Evolutionary conservation across 2,888 invertebrate species (phyloP).

Genomic region (Drosophila quinaria): DNA sequence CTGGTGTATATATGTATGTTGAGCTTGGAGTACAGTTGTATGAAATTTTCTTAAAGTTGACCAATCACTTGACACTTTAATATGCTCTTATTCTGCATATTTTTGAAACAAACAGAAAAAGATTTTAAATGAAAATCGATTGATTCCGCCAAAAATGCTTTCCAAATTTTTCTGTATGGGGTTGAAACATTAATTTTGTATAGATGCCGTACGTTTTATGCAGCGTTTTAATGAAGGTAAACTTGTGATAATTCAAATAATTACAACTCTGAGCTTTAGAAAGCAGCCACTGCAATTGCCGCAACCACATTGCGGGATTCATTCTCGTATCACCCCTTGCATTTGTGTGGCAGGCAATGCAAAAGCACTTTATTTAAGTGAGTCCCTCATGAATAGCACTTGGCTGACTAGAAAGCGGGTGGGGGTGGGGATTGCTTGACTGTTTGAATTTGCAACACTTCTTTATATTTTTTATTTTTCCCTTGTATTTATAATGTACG

Average conservation of each 20-base stretch:
- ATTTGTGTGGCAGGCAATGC: slow-evolving; percentile 71
- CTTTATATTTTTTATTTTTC: slow-evolving; percentile 65
- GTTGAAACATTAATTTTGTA: not conserved
- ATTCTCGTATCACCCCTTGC: slow-evolving; percentile 33
- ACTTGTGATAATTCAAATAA: slow-evolving; percentile 78
- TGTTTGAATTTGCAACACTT: slow-evolving; percentile 79
- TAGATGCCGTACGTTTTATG: slow-evolving; percentile 46
- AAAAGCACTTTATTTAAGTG: slow-evolving; percentile 81
- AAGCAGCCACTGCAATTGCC: slow-evolving; percentile 36
- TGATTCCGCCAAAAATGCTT: too few species aligned
- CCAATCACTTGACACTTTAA: too few species aligned
- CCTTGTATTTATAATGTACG: slow-evolving; percentile 61
- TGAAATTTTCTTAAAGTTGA: not conserved
- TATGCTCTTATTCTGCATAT: too few species aligned
- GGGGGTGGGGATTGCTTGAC: slow-evolving; percentile 23
- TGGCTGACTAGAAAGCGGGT: slow-evolving; percentile 43
- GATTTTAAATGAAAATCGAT: too few species aligned
- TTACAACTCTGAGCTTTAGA: slow-evolving; percentile 46
- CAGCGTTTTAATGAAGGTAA: slow-evolving; percentile 32
- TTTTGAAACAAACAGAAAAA: too few species aligned
- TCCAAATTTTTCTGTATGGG: not conserved
- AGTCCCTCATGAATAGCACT: slow-evolving; percentile 81
- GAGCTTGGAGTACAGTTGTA: not conserved
- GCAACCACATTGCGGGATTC: slow-evolving; percentile 64
- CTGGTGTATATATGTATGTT: not conserved